Evolutionary conservation across 2,888 invertebrate species (phyloP).

Genomic region (Tenthredo distinguenda): DNA sequence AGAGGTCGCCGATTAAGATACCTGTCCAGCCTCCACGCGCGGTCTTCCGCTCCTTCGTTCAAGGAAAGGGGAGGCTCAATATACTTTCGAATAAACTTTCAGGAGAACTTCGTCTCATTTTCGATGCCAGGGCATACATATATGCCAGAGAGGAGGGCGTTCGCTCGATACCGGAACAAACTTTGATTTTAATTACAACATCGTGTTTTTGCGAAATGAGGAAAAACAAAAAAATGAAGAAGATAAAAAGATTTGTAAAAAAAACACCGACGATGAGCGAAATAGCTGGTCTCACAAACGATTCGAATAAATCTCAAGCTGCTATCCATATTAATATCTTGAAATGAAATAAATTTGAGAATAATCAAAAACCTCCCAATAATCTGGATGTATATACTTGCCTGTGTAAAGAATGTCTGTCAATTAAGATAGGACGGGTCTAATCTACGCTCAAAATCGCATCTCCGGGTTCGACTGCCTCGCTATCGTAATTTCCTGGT

Average conservation of each 20-base stretch:
- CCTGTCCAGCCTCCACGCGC: slow-evolving; percentile 65
- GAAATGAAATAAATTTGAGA: background rate
- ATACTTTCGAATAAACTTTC: slow-evolving; percentile 20
- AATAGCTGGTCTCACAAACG: background rate
- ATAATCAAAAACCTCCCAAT: background rate
- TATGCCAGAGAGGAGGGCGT: background rate
- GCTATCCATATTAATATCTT: background rate
- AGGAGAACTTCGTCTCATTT: background rate
- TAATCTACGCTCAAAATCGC: background rate
- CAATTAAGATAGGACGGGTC: slow-evolving; percentile 22
- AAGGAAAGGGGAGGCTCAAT: background rate
- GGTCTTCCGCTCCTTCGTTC: slow-evolving; percentile 49
- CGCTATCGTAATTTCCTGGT: background rate
- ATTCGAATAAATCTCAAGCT: background rate
- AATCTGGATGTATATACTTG: background rate
- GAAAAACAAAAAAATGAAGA: background rate
- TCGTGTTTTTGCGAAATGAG: background rate
- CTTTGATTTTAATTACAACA: background rate
- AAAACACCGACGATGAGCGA: background rate
- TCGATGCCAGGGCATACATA: background rate
- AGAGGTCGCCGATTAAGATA: slow-evolving; percentile 74
- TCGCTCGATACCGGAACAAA: slow-evolving; percentile 1
- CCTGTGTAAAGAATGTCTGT: background rate
- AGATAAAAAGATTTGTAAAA: background rate
- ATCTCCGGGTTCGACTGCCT: background rate